Percentiles rank a stretch among this genome's conserved stretches.
These are phyloP conservation scores for Polyommatus iphigenia DNA, from an alignment of 2,888 invertebrate species.

Conservation along the genomic window DNA sequence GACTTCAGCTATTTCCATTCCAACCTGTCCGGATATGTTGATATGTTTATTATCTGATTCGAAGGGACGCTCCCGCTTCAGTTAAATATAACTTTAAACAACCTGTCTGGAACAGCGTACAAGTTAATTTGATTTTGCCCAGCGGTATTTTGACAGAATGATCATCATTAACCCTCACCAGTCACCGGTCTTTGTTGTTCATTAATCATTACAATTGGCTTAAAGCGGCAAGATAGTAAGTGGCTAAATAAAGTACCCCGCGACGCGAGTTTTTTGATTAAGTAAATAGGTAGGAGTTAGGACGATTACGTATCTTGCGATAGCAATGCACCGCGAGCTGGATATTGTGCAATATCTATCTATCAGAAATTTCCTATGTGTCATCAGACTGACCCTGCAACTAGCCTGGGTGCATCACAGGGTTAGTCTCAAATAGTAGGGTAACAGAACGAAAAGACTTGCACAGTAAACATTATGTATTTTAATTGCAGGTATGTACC, in stretches of 20 bases:
- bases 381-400: too few relatives aligned
- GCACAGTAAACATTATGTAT: too few relatives aligned
- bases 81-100: conserved; percentile 31
- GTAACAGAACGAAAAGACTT: too few relatives aligned
- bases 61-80: conserved; percentile 21
- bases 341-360: too few relatives aligned
- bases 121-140: conserved; percentile 20
- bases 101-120: conserved; percentile 22
- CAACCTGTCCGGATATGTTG: conserved; percentile 20
- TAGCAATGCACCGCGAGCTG: too few relatives aligned
- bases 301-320: neutral
- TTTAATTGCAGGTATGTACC: too few relatives aligned
- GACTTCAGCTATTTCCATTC: conserved; percentile 27
- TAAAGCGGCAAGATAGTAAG: neutral
- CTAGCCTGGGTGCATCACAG: too few relatives aligned
- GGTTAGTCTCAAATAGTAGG: too few relatives aligned
- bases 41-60: conserved; percentile 29
- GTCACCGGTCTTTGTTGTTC: neutral
- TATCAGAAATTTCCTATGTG: too few relatives aligned
- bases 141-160: conserved; percentile 8
- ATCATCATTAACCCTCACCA: conserved; percentile 6
- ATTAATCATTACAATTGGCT: neutral
- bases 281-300: neutral
- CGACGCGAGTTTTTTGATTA: neutral
- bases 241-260: neutral